Evolutionary conservation across 2,888 invertebrate genomes (phyloP).

Genomic region (Drosophila mercatorum): DNA sequence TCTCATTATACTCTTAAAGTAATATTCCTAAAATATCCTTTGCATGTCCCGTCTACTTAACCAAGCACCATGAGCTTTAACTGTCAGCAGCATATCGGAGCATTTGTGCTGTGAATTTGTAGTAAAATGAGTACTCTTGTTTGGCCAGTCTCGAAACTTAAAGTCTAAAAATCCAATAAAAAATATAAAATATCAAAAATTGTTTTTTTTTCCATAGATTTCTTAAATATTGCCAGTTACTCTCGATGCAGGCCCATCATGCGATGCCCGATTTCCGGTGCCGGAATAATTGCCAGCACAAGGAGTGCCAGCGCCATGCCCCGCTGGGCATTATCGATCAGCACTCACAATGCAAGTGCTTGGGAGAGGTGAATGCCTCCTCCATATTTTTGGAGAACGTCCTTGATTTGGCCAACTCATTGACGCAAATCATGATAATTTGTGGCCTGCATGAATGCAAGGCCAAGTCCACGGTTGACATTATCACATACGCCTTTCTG

Average conservation of each 20-base stretch:
- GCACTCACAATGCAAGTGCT: slow-evolving; percentile 66
- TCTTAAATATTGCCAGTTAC: neutral
- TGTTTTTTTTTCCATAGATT: neutral
- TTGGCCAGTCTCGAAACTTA: slow-evolving; percentile 47
- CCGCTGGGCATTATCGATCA: slow-evolving; percentile 80
- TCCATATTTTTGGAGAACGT: slow-evolving; percentile 82
- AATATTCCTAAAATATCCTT: neutral
- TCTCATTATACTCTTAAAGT: too few species aligned
- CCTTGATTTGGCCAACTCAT: slow-evolving; percentile 79
- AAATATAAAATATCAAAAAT: slow-evolving; percentile 21
- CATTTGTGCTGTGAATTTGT: slow-evolving; percentile 6
- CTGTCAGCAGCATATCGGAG: neutral
- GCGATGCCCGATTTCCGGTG: slow-evolving; percentile 79
- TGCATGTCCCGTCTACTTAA: neutral
- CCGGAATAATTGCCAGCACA: slow-evolving; percentile 76
- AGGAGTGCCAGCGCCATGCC: slow-evolving; percentile 80
- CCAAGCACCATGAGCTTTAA: neutral
- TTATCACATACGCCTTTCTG: slow-evolving; percentile 80
- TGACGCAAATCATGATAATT: slow-evolving; percentile 81
- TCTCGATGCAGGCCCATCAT: slow-evolving; percentile 76
- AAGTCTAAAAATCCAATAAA: slow-evolving; percentile 21
- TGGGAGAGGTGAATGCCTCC: slow-evolving; percentile 78
- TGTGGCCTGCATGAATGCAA: slow-evolving; percentile 84
- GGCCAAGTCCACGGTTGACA: slow-evolving; percentile 82
- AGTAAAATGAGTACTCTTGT: slow-evolving; percentile 24